These are phyloP conservation scores for Rhinogobius similis DNA, from an alignment of 2,113 vertebrate genomes.

Conservation along the genomic window DNA sequence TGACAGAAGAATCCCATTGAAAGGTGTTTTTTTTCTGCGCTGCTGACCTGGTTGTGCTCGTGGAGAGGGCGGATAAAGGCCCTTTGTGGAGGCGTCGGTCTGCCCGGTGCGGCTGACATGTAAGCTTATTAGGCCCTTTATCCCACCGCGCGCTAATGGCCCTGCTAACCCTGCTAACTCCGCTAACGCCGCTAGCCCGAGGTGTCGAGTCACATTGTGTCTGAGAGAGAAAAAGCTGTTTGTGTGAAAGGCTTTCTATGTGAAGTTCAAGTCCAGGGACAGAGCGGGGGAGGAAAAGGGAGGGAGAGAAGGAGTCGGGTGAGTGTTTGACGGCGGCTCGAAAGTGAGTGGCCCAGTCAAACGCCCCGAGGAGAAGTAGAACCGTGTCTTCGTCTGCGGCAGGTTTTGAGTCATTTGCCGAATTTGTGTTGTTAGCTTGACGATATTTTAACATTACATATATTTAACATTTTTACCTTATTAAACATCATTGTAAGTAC, in stretches of 20 bases:
- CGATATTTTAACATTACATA: too few relatives aligned
- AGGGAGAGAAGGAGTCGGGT: not conserved
- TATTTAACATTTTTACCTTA: too few relatives aligned
- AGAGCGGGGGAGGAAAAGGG: not conserved
- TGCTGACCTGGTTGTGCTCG: too few relatives aligned
- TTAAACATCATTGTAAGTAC: too few relatives aligned
- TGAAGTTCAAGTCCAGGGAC: constrained; percentile 85
- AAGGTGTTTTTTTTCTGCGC: not conserved
- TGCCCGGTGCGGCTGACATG: constrained; percentile 81
- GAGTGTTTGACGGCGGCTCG: not conserved
- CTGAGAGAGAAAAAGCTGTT: constrained; percentile 1
- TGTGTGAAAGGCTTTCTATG: constrained; percentile 32
- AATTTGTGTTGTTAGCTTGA: too few relatives aligned
- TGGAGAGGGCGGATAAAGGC: constrained; percentile 82
- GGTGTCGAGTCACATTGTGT: constrained; percentile 39
- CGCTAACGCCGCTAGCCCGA: constrained; percentile 30
- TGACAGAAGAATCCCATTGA: not conserved
- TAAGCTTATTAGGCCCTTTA: constrained; percentile 83
- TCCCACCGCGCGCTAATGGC: constrained; percentile 33
- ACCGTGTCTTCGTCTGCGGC: too few relatives aligned
- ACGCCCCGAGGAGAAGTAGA: too few relatives aligned
- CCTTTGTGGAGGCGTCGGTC: constrained; percentile 82
- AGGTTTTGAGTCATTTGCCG: too few relatives aligned
- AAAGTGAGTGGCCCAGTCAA: too few relatives aligned
- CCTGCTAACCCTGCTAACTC: constrained; percentile 28